Evolutionary conservation across 2,888 invertebrate genomes (phyloP).

Genomic region (Andrena camellia): DNA sequence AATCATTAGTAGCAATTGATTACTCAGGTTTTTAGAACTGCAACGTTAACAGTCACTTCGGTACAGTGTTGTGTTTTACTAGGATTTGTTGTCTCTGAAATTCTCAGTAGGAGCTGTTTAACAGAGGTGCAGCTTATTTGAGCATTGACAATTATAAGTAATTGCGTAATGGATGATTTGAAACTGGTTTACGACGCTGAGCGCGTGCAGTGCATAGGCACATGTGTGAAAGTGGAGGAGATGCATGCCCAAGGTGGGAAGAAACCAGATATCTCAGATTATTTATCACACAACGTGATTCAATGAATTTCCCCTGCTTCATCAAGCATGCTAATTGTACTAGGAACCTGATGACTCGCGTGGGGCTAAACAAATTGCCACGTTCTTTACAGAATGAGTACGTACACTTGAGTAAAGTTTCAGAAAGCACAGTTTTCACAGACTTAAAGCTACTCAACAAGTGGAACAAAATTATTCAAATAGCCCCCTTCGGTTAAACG

Average conservation of each 20-base stretch:
- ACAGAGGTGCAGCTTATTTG: not conserved
- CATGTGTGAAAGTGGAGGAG: not conserved
- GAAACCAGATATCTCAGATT: not conserved
- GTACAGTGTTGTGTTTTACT: not conserved
- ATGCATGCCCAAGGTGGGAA: not conserved
- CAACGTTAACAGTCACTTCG: not conserved
- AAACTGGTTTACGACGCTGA: not conserved
- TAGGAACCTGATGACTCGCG: slow-evolving; percentile 18
- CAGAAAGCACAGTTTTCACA: no score
- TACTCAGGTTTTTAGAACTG: not conserved
- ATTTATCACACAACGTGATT: slow-evolving; percentile 15
- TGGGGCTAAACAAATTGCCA: slow-evolving; percentile 8
- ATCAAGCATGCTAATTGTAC: slow-evolving; percentile 23
- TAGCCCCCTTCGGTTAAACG: no score
- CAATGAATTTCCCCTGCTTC: slow-evolving; percentile 18
- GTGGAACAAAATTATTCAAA: no score
- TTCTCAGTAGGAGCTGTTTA: not conserved
- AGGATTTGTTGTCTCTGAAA: not conserved
- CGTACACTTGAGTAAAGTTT: not conserved
- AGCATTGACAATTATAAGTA: slow-evolving; percentile 3
- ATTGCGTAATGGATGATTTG: slow-evolving; percentile 18
- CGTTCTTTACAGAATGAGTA: slow-evolving; percentile 5
- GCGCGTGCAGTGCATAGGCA: not conserved
- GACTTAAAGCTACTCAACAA: no score
- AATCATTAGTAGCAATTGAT: no score